phyloP scores from a whole-genome alignment of 2,113 vertebrate genomes.

The Albula goreensis region DNA sequence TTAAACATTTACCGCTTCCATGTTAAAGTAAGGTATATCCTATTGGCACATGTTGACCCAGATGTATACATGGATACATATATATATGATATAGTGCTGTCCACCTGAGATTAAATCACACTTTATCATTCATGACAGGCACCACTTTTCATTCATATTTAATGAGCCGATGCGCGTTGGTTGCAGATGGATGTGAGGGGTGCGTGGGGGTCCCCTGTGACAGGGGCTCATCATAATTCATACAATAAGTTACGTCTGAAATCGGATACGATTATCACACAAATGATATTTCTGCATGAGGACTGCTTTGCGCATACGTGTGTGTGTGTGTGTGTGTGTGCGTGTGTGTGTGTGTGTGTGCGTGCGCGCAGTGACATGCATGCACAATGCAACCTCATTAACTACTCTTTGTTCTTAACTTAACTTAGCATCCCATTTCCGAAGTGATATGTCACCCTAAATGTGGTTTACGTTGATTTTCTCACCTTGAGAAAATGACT shows the following conservation, averaged over 20 bases:
- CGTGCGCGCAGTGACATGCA: too few relatives aligned
- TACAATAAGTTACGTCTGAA: background rate
- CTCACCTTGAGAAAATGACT: too few relatives aligned
- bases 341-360: background rate
- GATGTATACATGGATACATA: background rate
- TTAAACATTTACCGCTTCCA: background rate
- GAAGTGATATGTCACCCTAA: too few relatives aligned
- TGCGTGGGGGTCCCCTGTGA: background rate
- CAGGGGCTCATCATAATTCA: background rate
- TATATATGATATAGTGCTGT: background rate
- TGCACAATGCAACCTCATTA: too few relatives aligned
- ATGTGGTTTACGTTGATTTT: too few relatives aligned
- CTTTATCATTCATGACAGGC: background rate
- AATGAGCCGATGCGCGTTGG: background rate
- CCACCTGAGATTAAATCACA: slow-evolving; percentile 3
- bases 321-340: too few relatives aligned
- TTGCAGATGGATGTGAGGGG: background rate
- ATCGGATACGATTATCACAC: background rate
- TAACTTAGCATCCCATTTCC: too few relatives aligned
- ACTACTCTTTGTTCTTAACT: too few relatives aligned
- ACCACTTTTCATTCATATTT: slow-evolving; percentile 7
- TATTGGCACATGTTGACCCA: background rate
- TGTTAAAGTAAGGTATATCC: background rate
- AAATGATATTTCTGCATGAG: background rate
- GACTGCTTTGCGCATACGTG: background rate